Evolutionary conservation across 2,888 invertebrate species (phyloP), one percentile per base, ranked within the genome.

Genomic region (Ophraella communa): DNA sequence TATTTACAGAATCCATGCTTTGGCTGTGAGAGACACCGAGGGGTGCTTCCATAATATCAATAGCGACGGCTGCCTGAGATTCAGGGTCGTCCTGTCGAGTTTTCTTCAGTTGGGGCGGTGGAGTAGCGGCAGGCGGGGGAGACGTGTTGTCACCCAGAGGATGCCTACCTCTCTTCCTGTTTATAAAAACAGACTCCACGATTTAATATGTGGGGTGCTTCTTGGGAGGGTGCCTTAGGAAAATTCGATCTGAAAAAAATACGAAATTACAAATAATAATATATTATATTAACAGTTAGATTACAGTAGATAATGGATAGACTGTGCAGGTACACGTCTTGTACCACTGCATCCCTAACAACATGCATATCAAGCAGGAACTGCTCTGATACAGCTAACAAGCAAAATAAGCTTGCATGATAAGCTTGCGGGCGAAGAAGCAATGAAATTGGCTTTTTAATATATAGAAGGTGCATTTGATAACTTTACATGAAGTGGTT

Each of bases 1-100:
- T 95, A 86, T 96, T 96, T 82, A 96, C 96, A 78, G 95, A 96
- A 87, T 96, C 96, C 95, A 96, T 96, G 87, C 95, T 96, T 86
- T 96, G 96, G 83, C 95, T 95, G 80, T 94, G 88, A 79, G 94
- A 91, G 81, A 91, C 87, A 80, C 89, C 87, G 74, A 89, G 87
- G 73, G 89, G 85, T 74, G 89, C 88, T 82, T 89, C 89, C 85
- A 88, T 88, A 80, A 84, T 83, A 81, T 83, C 83, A 24, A 49
- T 42, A 17, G 30, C 53, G 27, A 67, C 74, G 75, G 73, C 57
- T 24, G 77, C 72, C 71, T 73, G 73, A 71, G 74, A 71, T 68
- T 74, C 73, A 23, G 58, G 18, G 76, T 79, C 80, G 77, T 80
- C 81, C 79, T 79, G 80, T 69, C 82, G 78, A 72, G 80, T 78